These are phyloP conservation scores for Bedellia somnulentella DNA, from an alignment of 2,888 invertebrate species.

Conservation along the genomic window DNA sequence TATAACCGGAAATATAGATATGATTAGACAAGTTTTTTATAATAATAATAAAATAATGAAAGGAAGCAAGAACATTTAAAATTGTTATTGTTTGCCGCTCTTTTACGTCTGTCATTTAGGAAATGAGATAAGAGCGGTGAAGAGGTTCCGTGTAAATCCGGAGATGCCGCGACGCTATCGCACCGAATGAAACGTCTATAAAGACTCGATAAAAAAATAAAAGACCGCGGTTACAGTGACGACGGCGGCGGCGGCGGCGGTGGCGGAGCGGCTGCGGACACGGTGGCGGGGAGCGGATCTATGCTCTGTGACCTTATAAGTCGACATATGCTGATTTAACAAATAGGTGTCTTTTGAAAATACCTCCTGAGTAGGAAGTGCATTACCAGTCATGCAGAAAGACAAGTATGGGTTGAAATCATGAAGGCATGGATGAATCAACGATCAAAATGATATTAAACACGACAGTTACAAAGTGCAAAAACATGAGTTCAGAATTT, in stretches of 20 bases:
- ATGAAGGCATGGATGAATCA: too few species aligned
- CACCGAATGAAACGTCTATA: conserved; percentile 5
- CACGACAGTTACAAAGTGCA: too few species aligned
- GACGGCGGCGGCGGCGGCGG: neutral
- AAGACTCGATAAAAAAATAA: conserved; percentile 5
- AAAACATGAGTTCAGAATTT: too few species aligned
- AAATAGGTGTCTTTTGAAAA: neutral
- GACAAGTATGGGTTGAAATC: neutral
- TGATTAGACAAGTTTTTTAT: neutral
- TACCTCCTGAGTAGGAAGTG: neutral
- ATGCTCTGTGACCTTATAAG: neutral
- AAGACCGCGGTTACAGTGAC: conserved; percentile 2
- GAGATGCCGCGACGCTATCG: conserved; percentile 3
- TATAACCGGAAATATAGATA: neutral
- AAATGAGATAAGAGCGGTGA: neutral
- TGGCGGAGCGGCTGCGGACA: too few species aligned
- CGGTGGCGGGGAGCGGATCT: conserved; percentile 1
- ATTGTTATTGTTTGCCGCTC: neutral
- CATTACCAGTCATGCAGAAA: neutral
- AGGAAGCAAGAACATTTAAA: neutral
- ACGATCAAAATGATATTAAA: too few species aligned
- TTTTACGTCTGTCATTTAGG: neutral
- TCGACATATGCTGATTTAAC: neutral
- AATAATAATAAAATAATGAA: neutral
- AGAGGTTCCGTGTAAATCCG: conserved; percentile 2